Conservation (phyloP, 1,140 invertebrate genomes). For the Drosophila equinoxialis region DNA sequence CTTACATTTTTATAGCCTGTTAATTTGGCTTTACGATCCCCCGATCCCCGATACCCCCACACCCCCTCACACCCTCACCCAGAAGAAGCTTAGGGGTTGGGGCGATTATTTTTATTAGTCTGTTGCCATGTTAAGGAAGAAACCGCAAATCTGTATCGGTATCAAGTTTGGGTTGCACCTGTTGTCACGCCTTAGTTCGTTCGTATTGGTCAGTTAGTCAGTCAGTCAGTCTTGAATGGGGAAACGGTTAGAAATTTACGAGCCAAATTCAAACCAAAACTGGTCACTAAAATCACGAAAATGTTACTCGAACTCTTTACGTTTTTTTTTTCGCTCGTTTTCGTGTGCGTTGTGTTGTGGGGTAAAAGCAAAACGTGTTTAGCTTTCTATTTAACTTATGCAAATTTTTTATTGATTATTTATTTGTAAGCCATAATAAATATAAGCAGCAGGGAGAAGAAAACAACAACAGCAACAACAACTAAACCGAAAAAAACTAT, state of each 20-base stretch:
- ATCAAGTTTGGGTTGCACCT: constrained; percentile 28
- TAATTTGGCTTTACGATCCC: constrained; percentile 34
- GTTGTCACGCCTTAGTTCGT: constrained; percentile 30
- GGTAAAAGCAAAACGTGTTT: constrained; percentile 79
- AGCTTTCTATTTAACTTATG: constrained; percentile 80
- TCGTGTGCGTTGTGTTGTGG: constrained; percentile 6
- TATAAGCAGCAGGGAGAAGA: constrained; percentile 44
- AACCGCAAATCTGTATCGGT: constrained; percentile 2
- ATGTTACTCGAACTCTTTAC: constrained; percentile 48
- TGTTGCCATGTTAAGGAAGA: constrained; percentile 7
- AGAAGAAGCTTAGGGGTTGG: neutral
- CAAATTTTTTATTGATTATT: constrained; percentile 74
- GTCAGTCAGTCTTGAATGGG: constrained; percentile 1
- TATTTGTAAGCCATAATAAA: constrained; percentile 63
- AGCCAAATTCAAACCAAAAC: constrained; percentile 24
- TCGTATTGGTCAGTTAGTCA: neutral
- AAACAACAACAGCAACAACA: constrained; percentile 18
- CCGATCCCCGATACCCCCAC: neutral
- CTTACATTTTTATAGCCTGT: constrained; percentile 31
- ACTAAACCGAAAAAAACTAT: constrained; percentile 28
- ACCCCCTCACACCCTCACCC: too few relatives aligned
- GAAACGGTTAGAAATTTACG: constrained; percentile 14
- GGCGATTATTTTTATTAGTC: neutral
- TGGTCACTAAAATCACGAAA: constrained; percentile 36
- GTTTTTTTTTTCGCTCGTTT: neutral